A percentile compares a stretch with the other conserved stretches of the same genome.
Evolutionary conservation across 2,888 invertebrate genomes (phyloP).

Genomic region (Chelonus formosanus): DNA sequence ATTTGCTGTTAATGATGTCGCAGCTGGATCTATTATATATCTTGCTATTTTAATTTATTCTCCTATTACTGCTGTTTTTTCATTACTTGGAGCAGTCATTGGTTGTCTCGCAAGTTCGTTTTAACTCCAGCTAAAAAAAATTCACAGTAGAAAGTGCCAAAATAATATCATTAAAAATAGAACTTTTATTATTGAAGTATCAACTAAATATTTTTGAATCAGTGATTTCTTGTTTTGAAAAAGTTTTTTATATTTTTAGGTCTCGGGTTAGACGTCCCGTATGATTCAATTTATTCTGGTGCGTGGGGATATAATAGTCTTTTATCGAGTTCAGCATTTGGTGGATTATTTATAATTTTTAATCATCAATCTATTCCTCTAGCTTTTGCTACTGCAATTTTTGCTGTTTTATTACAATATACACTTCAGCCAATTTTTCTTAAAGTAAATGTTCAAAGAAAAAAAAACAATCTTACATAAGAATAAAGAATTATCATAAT

Average conservation of each 20-base stretch:
- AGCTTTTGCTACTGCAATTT: constrained; percentile 56
- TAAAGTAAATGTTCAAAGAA: constrained; percentile 45
- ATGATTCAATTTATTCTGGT: constrained; percentile 59
- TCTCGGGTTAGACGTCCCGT: constrained; percentile 48
- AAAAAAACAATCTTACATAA: background rate
- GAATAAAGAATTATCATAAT: too few species aligned
- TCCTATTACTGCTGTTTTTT: constrained; percentile 60
- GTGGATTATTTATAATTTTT: constrained; percentile 61
- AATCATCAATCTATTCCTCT: constrained; percentile 58
- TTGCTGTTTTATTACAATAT: constrained; percentile 60
- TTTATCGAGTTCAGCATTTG: constrained; percentile 61
- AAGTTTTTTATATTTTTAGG: constrained; percentile 43
- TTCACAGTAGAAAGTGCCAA: background rate
- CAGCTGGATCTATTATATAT: constrained; percentile 59
- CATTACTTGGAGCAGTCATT: constrained; percentile 59
- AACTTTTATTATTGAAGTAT: too few species aligned
- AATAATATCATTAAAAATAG: too few species aligned
- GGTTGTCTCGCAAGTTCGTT: constrained; percentile 59
- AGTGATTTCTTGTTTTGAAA: background rate
- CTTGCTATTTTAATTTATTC: constrained; percentile 63
- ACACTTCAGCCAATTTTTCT: constrained; percentile 50
- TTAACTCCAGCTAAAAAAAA: too few species aligned
- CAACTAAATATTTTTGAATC: background rate
- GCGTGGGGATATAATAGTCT: constrained; percentile 65
- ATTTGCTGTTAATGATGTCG: constrained; percentile 59